These are phyloP conservation scores for Pseudomyrmex sp. DNA, from an alignment of 1,140 invertebrate genomes.

Conservation along the genomic window DNA sequence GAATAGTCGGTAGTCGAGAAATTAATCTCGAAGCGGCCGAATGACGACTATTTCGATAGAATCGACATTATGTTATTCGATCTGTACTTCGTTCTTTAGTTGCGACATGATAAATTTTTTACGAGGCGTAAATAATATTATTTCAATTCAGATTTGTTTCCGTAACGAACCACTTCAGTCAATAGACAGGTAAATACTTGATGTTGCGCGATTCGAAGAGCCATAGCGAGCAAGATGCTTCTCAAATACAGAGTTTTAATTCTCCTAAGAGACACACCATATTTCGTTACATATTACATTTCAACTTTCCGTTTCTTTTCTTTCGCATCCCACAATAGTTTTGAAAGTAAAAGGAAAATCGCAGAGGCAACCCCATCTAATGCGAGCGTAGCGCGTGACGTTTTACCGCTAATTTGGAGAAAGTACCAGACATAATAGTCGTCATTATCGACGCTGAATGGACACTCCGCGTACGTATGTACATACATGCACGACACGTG, in stretches of 20 bases:
- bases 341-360: conserved; percentile 80
- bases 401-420: conserved; percentile 80
- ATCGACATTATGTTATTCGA: background rate
- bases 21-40: background rate
- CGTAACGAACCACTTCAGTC: no score
- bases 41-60: background rate
- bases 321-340: conserved; percentile 73
- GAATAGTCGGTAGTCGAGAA: background rate
- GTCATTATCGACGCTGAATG: conserved; percentile 67
- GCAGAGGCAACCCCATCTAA: conserved; percentile 76
- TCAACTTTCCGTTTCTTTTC: conserved; percentile 60
- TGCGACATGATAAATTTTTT: no score
- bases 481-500: conserved; percentile 33
- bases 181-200: no score
- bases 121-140: no score
- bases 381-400: conserved; percentile 62
- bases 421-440: conserved; percentile 74
- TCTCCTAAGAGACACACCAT: background rate
- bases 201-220: no score
- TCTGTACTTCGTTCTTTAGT: background rate
- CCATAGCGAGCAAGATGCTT: no score
- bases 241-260: no score
- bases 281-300: background rate
- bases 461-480: conserved; percentile 55
- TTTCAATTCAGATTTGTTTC: no score